These are phyloP conservation scores for Galagoides demidoff DNA, from an alignment of 2,797 vertebrate species.

Conservation along the genomic window DNA sequence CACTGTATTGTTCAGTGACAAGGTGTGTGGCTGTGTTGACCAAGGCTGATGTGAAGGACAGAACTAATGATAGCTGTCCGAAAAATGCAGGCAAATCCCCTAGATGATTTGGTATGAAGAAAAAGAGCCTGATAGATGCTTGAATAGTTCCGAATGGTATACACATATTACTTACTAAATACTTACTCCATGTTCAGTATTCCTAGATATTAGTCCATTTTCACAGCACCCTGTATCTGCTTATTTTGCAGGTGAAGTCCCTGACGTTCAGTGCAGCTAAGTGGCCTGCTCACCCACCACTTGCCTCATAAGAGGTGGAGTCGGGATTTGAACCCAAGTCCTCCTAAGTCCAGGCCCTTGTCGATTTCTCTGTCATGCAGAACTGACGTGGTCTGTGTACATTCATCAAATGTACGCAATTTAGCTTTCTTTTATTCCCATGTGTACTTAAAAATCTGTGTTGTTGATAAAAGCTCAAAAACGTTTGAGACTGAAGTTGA, in stretches of 20 bases:
- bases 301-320: neutral
- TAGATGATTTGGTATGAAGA: neutral
- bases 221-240: neutral
- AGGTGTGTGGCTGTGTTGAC: neutral
- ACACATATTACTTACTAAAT: neutral
- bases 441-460: slow-evolving; percentile 12
- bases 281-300: neutral
- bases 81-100: neutral
- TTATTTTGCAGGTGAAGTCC: neutral
- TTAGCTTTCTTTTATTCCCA: neutral
- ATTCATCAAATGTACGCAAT: neutral
- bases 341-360: neutral
- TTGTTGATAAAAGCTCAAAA: slow-evolving; percentile 60
- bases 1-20: neutral
- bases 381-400: neutral
- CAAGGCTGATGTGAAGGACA: neutral
- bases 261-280: neutral
- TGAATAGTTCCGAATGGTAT: neutral
- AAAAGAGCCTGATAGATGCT: neutral
- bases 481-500: slow-evolving; percentile 39
- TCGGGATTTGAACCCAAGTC: neutral
- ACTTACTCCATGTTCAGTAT: neutral
- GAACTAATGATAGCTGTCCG: neutral
- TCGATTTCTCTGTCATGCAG: neutral
- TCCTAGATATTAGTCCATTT: neutral